Percentiles rank a stretch among this genome's conserved stretches.
Evolutionary conservation across 2,888 invertebrate species (phyloP).

Genomic region (Cyaniris semiargus): DNA sequence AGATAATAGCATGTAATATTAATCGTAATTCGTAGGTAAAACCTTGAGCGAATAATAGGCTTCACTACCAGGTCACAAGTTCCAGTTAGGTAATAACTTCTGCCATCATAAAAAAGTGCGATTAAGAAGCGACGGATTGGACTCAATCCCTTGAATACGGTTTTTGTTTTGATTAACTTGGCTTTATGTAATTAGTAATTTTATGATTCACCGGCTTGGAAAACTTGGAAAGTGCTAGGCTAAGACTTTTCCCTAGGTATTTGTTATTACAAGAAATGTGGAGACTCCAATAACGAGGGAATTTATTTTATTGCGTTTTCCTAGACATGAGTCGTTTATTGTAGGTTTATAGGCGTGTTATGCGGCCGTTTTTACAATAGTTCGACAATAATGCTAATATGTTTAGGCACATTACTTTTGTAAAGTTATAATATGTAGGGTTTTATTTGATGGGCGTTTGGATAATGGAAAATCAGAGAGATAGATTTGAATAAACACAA

Average conservation of each 20-base stretch:
- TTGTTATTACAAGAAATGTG: slow-evolving; percentile 4
- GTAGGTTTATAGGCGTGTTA: not conserved
- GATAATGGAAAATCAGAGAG: not conserved
- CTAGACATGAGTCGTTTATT: slow-evolving; percentile 13
- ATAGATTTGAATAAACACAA: too few relatives aligned
- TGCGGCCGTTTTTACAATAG: not conserved
- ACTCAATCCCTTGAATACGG: not conserved
- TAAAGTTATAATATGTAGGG: not conserved
- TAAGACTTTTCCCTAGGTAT: not conserved
- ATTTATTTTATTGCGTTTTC: slow-evolving; percentile 26
- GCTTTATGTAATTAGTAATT: not conserved
- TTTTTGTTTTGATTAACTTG: not conserved
- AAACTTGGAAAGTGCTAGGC: not conserved
- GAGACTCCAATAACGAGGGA: not conserved
- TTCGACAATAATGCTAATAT: not conserved
- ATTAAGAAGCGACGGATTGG: not conserved
- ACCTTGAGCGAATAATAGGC: not conserved
- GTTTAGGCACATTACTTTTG: not conserved
- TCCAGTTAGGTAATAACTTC: not conserved
- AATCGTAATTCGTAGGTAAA: too few relatives aligned
- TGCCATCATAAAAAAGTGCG: not conserved
- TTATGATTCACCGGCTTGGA: not conserved
- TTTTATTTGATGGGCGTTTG: not conserved
- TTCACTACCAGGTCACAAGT: not conserved
- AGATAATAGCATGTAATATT: too few relatives aligned